Evolutionary conservation across 2,113 vertebrate species (phyloP).

Genomic region (Tragelaphus strepsiceros): DNA sequence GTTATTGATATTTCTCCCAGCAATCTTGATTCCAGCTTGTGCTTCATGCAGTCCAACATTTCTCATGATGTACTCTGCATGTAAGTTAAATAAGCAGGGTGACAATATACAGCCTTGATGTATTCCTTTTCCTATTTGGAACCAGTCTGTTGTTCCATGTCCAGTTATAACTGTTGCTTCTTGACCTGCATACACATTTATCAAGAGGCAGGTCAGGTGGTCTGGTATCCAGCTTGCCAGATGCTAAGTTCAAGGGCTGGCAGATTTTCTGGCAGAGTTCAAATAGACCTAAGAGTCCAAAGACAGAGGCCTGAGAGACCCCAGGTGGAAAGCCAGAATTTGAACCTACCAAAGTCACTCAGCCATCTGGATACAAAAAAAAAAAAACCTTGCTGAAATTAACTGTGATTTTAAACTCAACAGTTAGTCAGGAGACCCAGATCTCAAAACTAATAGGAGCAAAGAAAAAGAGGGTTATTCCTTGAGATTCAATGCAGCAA

Average conservation of each 20-base stretch:
- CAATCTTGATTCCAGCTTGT: not conserved
- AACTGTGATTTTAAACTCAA: not conserved
- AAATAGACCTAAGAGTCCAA: not conserved
- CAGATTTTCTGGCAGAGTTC: not conserved
- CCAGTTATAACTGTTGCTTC: not conserved
- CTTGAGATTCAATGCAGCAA: not conserved
- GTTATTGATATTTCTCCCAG: not conserved
- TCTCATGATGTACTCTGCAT: not conserved
- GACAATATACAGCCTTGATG: not conserved
- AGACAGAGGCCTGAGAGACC: not conserved
- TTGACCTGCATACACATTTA: not conserved
- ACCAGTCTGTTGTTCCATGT: not conserved
- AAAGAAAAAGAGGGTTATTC: not conserved
- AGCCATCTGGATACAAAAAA: not conserved
- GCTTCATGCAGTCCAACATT: not conserved
- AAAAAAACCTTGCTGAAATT: not conserved
- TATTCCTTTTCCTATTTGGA: not conserved
- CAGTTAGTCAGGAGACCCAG: not conserved
- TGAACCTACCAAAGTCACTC: not conserved
- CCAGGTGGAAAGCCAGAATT: not conserved
- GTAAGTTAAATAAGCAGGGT: not conserved
- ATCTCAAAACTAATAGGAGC: not conserved
- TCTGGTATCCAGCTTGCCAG: not conserved
- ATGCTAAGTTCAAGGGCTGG: not conserved
- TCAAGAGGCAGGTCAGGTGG: not conserved